Base-by-base conservation (phyloP, 2,113 vertebrate species). In the Petaurus breviceps region DNA sequence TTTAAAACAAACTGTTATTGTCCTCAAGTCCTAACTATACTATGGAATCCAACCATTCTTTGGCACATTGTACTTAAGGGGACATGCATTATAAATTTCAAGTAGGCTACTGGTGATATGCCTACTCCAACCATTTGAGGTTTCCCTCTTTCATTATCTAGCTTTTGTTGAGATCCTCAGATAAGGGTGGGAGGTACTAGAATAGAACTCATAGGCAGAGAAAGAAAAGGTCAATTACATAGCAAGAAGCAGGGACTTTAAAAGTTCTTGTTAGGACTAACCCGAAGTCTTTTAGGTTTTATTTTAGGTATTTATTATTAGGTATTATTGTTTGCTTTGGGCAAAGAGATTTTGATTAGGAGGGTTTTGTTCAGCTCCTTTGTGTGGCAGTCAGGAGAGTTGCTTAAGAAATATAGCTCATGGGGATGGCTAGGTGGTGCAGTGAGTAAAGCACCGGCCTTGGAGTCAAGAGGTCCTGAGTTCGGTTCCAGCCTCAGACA, bases 111-210 rank as follows among this genome's bases (percentile, higher is more conserved):
- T 26, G 91, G 50, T 90, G 46, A 31, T 51, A 50, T 49, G 47
- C 26, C 89, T 8, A 2, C n/a, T 3, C 19, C 94, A 10, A 22
- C 46, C 53, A 51, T 11, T 46, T 61, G 1, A 49, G 25, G 2
- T 22, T 16, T 50, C 12, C 46, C 51, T 0, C 25, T 0, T 28
- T 0, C 0, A 46, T 23, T n/a, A 47, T 46, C 10, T n/a, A 26
- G 7, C 24, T 31, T 22, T 10, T 49, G 0, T 8, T 2, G 23
- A 89, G n/a, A 7, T 77, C 16, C 3, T 77, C 53, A 3, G 2
- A 2, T 0, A 0, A 37, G 26, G 19, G 51, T 0, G 3, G 8
- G 25, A 46, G 52, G 22, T 54, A 12, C 61, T 51, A 4, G 50
- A 31, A 6, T 28, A 91, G 24, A 24, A 52, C 50, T 94, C 1